Base-by-base conservation (phyloP, 1,140 invertebrate genomes). In the Papilio aristodemus region DNA sequence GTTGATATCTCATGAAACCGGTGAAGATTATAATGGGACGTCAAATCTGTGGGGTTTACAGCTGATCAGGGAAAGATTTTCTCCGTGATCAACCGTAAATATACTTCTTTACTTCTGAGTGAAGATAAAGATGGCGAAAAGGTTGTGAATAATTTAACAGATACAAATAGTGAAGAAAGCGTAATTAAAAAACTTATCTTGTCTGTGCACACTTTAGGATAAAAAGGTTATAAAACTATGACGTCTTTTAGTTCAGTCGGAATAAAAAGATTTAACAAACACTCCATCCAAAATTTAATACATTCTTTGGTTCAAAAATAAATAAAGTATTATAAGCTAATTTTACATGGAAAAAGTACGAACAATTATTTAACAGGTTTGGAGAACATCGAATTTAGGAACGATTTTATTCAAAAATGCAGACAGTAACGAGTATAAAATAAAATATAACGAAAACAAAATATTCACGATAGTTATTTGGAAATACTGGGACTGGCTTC, bases 401-500 rank as follows among this genome's bases (percentile, higher is more conserved):
- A 67, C 78, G 22, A 71, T 82, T 54, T 46, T 86, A 64, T 88
- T 83, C 54, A 83, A 85, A 75, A 76, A 79, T 39, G 68, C 67
- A 39, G 38, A 54, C 6, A 25, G 58, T 13, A 25, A 67, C 37
- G 13, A 58, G 13, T 64, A 62, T 19, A 43, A 62, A 32, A 62
- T 66, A 22, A 38, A 54, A 50, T 14, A 25, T 11, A 71, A 67
- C 50, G 41, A 74, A 14, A 72, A 78, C 39, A 80, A 43, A 68
- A 81, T 73, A 19, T 88, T 76, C 71, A 43, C 73, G 32, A 64
- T 89, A 36, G 72, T 89, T 39, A 79, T 89, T 68, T 89, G 87
- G 87, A 87, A 80, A 71, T 76, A 85, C 50, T 86, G 80, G 80
- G 27, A 79, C 1, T 84, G 83, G 80, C 63, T 89, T 6, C 71